phyloP scores from a whole-genome alignment of 2,113 vertebrate genomes.

The Leptocoma aspasia region DNA sequence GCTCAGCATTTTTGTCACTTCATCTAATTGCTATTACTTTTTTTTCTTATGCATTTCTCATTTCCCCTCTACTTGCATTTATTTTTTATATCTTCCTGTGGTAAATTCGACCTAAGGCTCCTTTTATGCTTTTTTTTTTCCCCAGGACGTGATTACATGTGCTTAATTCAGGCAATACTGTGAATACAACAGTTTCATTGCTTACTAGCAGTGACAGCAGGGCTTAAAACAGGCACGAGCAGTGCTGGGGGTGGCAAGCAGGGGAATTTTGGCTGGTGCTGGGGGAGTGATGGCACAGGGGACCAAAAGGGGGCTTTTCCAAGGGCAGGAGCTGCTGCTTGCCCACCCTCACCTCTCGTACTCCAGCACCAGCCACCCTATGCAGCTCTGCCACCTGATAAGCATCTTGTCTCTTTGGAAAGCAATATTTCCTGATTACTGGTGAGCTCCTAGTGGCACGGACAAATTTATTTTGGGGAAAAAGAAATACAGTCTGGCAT shows the following conservation, averaged over 20 bases:
- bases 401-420: not conserved
- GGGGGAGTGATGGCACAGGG: not conserved
- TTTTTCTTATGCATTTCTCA: not conserved
- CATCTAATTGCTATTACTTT: not conserved
- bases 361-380: rapidly evolving
- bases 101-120: not conserved
- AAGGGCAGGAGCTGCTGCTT: not conserved
- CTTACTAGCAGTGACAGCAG: not conserved
- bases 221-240: not conserved
- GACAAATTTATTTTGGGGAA: constrained; percentile 31
- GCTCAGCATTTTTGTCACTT: not conserved
- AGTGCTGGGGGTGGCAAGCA: not conserved
- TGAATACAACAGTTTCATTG: not conserved
- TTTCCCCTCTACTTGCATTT: not conserved
- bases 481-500: constrained; percentile 37
- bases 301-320: not conserved
- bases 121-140: not conserved
- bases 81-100: not conserved
- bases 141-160: not conserved
- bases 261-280: not conserved
- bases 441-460: not conserved
- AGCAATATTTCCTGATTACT: constrained; percentile 22
- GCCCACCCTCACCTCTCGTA: not conserved
- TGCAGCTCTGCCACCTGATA: not conserved
- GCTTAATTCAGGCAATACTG: not conserved